phyloP scores from a whole-genome alignment of 1,140 invertebrate genomes.

The Hestina assimilis region DNA sequence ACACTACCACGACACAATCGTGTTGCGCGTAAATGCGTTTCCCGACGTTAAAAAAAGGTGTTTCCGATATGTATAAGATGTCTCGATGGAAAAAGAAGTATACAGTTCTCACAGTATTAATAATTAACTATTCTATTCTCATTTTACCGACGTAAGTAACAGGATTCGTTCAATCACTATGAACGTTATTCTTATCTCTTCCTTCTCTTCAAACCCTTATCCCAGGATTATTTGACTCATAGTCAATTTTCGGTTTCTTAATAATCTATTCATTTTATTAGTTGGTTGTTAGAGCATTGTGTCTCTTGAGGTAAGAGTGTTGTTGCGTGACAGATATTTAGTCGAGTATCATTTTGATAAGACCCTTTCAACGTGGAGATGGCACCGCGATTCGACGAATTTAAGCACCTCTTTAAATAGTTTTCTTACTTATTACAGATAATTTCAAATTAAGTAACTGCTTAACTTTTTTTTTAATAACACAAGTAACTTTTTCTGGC shows the following conservation, averaged over 20 bases:
- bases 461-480: background rate
- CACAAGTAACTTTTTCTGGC: background rate
- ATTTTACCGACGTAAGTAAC: no score
- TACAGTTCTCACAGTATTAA: no score
- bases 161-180: no score
- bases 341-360: conserved; percentile 21
- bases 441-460: background rate
- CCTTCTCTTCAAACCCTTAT: no score
- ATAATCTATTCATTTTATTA: background rate
- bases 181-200: no score
- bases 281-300: background rate
- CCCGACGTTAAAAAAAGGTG: no score
- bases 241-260: background rate
- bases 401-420: conserved; percentile 2
- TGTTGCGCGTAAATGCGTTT: no score
- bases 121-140: no score
- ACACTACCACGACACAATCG: no score
- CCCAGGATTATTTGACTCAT: background rate
- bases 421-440: background rate
- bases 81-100: no score
- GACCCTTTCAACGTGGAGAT: conserved; percentile 15
- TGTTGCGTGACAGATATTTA: conserved; percentile 20
- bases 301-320: conserved; percentile 17
- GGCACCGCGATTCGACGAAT: conserved; percentile 11
- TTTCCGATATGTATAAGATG: no score